A percentile compares a stretch with the other conserved stretches of the same genome.
These are phyloP conservation scores for Dipodomys merriami DNA, from an alignment of 2,113 vertebrate genomes.

Conservation along the genomic window DNA sequence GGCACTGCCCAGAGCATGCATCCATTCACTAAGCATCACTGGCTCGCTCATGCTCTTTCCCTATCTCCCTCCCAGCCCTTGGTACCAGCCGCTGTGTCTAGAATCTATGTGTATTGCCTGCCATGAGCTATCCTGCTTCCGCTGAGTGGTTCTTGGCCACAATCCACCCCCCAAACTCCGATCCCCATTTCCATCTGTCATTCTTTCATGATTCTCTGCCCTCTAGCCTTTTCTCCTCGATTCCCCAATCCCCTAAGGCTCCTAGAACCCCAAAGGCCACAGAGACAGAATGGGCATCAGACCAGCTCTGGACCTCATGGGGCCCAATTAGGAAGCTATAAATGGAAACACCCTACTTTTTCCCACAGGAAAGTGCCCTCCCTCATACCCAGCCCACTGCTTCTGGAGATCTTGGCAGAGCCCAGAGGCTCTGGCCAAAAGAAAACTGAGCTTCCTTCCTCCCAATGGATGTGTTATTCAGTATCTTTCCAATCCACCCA, in stretches of 20 bases:
- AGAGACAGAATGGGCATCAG: constrained; percentile 64
- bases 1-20: neutral
- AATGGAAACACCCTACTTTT: constrained; percentile 65
- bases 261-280: constrained; percentile 56
- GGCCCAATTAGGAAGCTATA: constrained; percentile 60
- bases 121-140: neutral
- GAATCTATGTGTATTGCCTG: neutral
- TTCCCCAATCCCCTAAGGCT: constrained; percentile 23
- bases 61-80: neutral
- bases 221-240: constrained; percentile 14
- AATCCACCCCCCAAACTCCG: neutral
- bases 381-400: neutral
- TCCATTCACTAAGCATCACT: fast-evolving
- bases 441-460: neutral
- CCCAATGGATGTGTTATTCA: no score
- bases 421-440: neutral
- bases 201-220: constrained; percentile 31
- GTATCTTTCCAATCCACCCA: neutral
- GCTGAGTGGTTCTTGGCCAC: neutral
- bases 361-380: constrained; percentile 76
- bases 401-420: constrained; percentile 50
- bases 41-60: neutral
- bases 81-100: fast-evolving
- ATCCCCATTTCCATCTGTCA: constrained; percentile 40
- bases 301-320: neutral